Conservation (phyloP, 2,113 vertebrate species). For the Henicopernis longicauda region DNA sequence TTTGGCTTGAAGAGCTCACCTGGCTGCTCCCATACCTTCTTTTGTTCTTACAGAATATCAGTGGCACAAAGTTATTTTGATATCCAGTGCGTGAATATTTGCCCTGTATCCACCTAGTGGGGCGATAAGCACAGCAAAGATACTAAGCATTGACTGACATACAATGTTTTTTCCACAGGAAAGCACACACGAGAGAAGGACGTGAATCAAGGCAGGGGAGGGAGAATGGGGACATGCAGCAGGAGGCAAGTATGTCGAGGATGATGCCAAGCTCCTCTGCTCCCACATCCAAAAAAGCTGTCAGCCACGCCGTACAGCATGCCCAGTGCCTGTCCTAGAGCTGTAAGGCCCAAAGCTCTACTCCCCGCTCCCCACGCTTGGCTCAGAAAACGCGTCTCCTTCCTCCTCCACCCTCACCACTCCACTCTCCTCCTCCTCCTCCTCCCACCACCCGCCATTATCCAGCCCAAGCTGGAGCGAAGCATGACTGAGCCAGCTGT, state of each 20-base stretch:
- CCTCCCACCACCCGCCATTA: accelerated
- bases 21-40: not conserved
- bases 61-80: not conserved
- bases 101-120: not conserved
- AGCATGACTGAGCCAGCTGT: accelerated
- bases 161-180: not conserved
- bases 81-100: not conserved
- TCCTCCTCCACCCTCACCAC: accelerated
- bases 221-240: accelerated
- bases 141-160: not conserved
- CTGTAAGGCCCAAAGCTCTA: not conserved
- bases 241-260: not conserved
- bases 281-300: not conserved
- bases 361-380: accelerated
- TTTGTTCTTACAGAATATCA: not conserved
- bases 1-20: not conserved
- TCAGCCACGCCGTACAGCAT: not conserved
- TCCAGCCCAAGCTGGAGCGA: not conserved
- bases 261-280: not conserved
- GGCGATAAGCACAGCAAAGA: not conserved
- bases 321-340: not conserved
- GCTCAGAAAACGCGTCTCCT: not conserved
- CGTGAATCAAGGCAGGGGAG: not conserved
- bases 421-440: not conserved
- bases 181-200: not conserved